Evolutionary conservation across 2,113 vertebrate genomes (phyloP).

Genomic region (Carassius carassius): DNA sequence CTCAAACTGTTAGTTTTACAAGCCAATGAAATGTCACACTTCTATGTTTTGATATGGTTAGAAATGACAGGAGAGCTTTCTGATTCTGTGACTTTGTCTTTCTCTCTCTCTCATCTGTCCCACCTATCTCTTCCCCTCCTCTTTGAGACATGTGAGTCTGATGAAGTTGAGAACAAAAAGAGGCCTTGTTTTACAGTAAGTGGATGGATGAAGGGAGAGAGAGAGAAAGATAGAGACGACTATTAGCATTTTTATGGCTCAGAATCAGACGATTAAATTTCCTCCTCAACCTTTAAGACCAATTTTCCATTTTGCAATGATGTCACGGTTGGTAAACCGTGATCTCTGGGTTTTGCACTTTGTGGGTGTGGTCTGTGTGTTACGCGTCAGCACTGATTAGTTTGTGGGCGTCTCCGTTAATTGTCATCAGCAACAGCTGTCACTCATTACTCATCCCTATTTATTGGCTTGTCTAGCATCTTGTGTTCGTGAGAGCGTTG

Average conservation of each 20-base stretch:
- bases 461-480: no score
- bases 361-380: no score
- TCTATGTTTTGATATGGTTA: neutral
- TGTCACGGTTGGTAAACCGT: no score
- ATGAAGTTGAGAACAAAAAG: slow-evolving; percentile 75
- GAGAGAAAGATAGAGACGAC: slow-evolving; percentile 31
- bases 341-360: no score
- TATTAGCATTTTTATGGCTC: slow-evolving; percentile 17
- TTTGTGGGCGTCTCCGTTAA: no score
- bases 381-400: no score
- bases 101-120: slow-evolving; percentile 60
- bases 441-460: no score
- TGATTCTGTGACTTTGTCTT: slow-evolving; percentile 14
- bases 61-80: slow-evolving; percentile 16
- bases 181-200: slow-evolving; percentile 70
- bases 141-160: slow-evolving; percentile 75
- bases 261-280: slow-evolving; percentile 51
- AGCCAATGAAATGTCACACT: neutral
- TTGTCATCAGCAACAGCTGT: no score
- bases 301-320: slow-evolving; percentile 44
- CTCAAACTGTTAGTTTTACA: slow-evolving; percentile 1
- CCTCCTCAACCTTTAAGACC: slow-evolving; percentile 44
- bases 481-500: no score
- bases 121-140: slow-evolving; percentile 52
- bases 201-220: slow-evolving; percentile 57